Evolutionary conservation across 2,888 invertebrate genomes (phyloP).

Genomic region (Dysmachus trigonus): DNA sequence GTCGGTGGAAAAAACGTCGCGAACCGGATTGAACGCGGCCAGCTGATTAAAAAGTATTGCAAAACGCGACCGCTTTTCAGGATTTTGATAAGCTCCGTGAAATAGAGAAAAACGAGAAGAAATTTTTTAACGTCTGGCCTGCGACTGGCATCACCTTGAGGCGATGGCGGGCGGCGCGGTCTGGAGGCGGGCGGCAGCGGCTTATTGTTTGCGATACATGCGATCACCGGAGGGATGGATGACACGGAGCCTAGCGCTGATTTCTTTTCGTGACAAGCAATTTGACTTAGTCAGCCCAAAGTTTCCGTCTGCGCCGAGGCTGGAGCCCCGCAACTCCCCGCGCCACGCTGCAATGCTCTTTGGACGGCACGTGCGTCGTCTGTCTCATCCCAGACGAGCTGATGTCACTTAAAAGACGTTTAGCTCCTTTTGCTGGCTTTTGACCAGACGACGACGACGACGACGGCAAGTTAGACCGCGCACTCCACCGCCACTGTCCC

Average conservation of each 20-base stretch:
- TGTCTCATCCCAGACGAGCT: background rate
- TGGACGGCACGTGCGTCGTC: conserved; percentile 26
- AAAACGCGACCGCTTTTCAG: background rate
- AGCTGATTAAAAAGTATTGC: conserved; percentile 16
- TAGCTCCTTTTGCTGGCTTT: background rate
- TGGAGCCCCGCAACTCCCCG: no score
- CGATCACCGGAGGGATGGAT: background rate
- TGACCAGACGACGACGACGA: conserved; percentile 11
- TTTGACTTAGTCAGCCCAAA: conserved; percentile 1
- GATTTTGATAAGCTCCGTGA: background rate
- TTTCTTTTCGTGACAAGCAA: conserved; percentile 23
- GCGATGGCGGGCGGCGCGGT: background rate
- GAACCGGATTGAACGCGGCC: background rate
- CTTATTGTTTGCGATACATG: background rate
- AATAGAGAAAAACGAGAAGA: background rate
- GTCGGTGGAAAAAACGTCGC: background rate
- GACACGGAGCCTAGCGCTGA: background rate
- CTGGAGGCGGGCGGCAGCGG: background rate
- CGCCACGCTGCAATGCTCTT: background rate
- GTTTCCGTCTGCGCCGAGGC: background rate
- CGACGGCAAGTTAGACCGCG: background rate
- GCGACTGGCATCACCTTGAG: background rate
- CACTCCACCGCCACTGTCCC: background rate
- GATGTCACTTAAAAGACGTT: background rate
- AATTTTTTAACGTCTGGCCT: background rate